Base-by-base conservation (phyloP, 2,888 invertebrate genomes). In the Norana najaformis region DNA sequence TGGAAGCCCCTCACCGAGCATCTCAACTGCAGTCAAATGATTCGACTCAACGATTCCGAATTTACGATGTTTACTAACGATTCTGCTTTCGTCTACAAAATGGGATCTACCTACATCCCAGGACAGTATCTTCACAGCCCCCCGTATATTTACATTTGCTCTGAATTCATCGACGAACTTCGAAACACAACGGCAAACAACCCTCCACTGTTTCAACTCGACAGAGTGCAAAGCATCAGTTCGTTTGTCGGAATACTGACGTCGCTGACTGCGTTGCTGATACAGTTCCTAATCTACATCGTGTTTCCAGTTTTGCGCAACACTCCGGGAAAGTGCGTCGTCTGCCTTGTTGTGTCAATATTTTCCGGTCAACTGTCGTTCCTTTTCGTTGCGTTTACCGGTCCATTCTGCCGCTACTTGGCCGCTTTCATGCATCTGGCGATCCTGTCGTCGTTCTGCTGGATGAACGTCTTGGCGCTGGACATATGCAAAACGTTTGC, bases 191-290 rank as follows among this genome's bases (percentile, higher is more conserved):
- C 69, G 69, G 8, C 6, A 16, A 69, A 69, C 69, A 69, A 0
- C n/a, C 0, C n/a, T 69, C 69, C 69, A n/a, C 30, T 8, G 8
- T 69, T 69, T n/a, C 30, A 69, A 30, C n/a, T 69, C n/a, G 69
- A 69, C 69, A n/a, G n/a, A 69, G 69, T n/a, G 11, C 69, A 69
- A 89, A 89, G 89, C n/a, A 41, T 92, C 47, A 88, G 96, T 89
- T 96, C 96, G 23, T 95, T 96, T 88, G 95, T 96, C 92, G 96
- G 96, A 88, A 96, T 96, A 18, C 95, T 96, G 20, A 96, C 96
- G 23, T 96, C 96, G 0, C 94, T 95, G 83, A 91, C 95, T 36
- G 95, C 95, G 92, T 93, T 96, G 11, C 90, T 95, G 35, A 92
- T 95, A 14, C 95, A 95, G 91, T 93, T 96, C 34, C 91, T 95